phyloP scores from a whole-genome alignment of 2,113 vertebrate species.

The Phocoena phocoena region DNA sequence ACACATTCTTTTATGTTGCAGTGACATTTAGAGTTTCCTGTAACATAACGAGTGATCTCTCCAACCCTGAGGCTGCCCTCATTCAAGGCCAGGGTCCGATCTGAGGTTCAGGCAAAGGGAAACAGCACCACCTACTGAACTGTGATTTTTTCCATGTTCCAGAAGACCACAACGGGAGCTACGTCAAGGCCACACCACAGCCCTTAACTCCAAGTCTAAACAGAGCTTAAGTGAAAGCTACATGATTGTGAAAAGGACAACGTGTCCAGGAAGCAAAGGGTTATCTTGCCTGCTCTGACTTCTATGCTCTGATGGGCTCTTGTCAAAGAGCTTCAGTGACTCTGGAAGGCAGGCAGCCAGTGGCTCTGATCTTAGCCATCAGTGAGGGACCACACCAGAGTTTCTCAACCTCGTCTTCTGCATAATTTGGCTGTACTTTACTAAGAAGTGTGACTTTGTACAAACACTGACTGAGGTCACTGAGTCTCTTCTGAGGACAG shows the following conservation, averaged over 20 bases:
- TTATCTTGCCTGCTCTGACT: not conserved
- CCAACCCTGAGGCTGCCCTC: not conserved
- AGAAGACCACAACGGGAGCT: not conserved
- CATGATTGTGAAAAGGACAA: not conserved
- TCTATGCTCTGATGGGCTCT: not conserved
- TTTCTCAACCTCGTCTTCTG: not conserved
- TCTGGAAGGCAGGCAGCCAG: too few relatives aligned
- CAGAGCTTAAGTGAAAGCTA: not conserved
- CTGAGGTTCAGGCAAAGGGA: slow-evolving; percentile 30
- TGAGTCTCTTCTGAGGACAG: not conserved
- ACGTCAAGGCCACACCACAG: not conserved
- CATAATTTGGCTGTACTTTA: not conserved
- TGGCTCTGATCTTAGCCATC: not conserved
- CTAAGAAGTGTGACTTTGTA: not conserved
- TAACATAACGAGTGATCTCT: not conserved
- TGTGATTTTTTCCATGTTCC: not conserved
- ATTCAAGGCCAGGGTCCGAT: not conserved
- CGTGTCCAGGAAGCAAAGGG: not conserved
- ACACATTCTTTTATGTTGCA: not conserved
- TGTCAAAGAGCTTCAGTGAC: accelerated
- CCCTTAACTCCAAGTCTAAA: not conserved
- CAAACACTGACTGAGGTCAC: accelerated
- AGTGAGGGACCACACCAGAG: not conserved
- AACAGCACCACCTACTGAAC: slow-evolving; percentile 74
- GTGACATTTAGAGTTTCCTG: not conserved